Evolutionary conservation across 2,888 invertebrate genomes (phyloP), one percentile per base, ranked within the genome.

Genomic region (Acleris sparsana): DNA sequence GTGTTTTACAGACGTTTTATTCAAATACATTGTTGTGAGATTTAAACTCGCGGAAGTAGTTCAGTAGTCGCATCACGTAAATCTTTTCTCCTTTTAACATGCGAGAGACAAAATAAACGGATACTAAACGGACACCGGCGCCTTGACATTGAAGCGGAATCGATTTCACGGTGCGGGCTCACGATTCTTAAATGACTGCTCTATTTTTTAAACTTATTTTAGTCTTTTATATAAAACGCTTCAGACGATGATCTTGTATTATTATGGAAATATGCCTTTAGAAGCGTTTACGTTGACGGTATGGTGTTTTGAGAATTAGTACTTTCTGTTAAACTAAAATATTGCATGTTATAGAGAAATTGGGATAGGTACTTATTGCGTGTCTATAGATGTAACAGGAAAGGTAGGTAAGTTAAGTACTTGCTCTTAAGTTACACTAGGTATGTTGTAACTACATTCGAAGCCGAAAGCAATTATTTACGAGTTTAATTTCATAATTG

Each of bases 91-190:
- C 29, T 61, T 61, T 56, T 51, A 61, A 56, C 22, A 59, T 64
- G 53, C 59, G 20, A 53, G 49, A 25, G 49, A 49, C 55, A 43
- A 65, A 61, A 65, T 44, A 51, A 60, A 51, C 39, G 58, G 17
- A 63, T 52, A 33, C 20, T 53, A 64, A 53, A 53, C 59, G 43
- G 43, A 7, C 18, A 25, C 22, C 43, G 22, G 44, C 22, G 55
- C 65, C 65, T 60, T 65, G 65, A 65, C 65, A 61, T 61, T 65
- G 64, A 55, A 13, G 55, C 51, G 49, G 44, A 65, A 65, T 65
- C 60, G 60, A 65, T 65, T 65, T 61, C 65, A 65, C 65, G 60
- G 33, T 46, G 33, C 17, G 20, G 48, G 17, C 64, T 55, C 51
- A 60, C 64, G 59, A 63, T 59, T 53, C 53, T 22, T 63, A 63